Base-by-base conservation (phyloP, 2,113 vertebrate species). In the Phainopepla nitens region DNA sequence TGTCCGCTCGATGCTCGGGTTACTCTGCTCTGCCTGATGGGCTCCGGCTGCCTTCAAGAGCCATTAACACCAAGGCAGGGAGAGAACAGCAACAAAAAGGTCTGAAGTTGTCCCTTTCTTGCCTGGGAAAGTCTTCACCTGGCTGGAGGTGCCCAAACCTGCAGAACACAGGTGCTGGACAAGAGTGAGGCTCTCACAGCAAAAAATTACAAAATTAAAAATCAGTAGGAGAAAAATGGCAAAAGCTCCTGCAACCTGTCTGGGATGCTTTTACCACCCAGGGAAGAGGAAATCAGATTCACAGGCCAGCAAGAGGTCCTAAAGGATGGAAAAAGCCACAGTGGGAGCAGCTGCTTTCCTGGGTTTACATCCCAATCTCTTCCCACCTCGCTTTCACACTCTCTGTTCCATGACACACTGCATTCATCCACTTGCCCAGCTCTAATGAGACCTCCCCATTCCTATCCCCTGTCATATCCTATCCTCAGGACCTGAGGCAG, bases 11-110 rank as follows among this genome's bases (percentile, higher is more conserved):
- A 75, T 91, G 92, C 87, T 82, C 79, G 13, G 60, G 25, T 93
- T 62, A 17, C 92, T 51, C 89, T 8, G n/a, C 1, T 1, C 61
- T 33, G 82, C 94, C 60, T 93, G 80, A 96, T 81, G 87, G 90
- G 90, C 91, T 84, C 88, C 75, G 95, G 95, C 97, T 97, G 97
- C 96, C 96, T 98, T 97, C 96, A 96, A 91, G 94, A 98, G 94
- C 97, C 98, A 98, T 97, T 98, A 98, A 96, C 97, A 97, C 97
- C 58, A 3, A 5, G 27, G 65, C 61, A 19, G 13, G 33, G 62
- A 73, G 47, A 73, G 57, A 75, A 35, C 31, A 12, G 14, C 64
- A 8, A 42, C 49, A 69, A 89, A 93, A 93, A 29, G 21, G 39
- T 60, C 65, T 6, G 20, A 31, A 80, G 29, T 3, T 1, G 0